phyloP scores from a whole-genome alignment of 30 jellyfish, hydroid and myxozoan genomes.

The Cassiopea andromeda region DNA sequence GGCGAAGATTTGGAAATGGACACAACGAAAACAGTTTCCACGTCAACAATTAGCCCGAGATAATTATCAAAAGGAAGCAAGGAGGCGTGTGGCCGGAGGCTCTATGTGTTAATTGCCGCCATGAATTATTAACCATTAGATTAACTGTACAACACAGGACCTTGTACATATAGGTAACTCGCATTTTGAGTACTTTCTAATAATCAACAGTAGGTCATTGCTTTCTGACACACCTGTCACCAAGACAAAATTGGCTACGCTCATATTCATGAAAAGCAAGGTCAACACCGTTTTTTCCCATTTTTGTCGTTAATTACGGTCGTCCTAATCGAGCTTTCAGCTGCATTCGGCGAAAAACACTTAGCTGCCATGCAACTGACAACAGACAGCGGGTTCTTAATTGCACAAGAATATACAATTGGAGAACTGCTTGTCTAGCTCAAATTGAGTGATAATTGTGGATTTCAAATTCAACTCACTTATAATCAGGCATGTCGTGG shows the following conservation, averaged over 20 bases:
- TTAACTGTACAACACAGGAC: slow-evolving; percentile 8
- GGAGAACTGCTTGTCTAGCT: not conserved
- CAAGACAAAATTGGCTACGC: slow-evolving; percentile 13
- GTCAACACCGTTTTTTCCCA: slow-evolving; percentile 21
- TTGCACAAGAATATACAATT: not conserved
- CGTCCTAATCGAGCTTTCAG: slow-evolving; percentile 22
- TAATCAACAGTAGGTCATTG: slow-evolving; percentile 46
- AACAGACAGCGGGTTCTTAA: not conserved
- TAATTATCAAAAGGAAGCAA: slow-evolving; percentile 21
- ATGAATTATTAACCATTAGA: slow-evolving; percentile 27
- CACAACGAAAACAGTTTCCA: slow-evolving; percentile 8
- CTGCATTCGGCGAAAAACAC: not conserved
- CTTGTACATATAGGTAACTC: slow-evolving; percentile 10
- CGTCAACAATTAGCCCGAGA: slow-evolving; percentile 34
- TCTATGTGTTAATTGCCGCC: slow-evolving; percentile 30
- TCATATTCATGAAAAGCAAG: slow-evolving; percentile 15
- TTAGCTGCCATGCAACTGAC: not conserved
- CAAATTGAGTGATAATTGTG: no score
- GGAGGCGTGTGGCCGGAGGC: slow-evolving; percentile 20
- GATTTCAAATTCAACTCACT: no score
- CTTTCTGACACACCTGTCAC: slow-evolving; percentile 35
- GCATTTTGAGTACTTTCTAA: not conserved
- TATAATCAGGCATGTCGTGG: no score
- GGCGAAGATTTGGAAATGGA: not conserved
- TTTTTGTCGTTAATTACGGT: not conserved